A percentile compares a stretch with the other conserved stretches of the same genome.
Conservation (phyloP, 1,140 invertebrate genomes). For the Camponotus vicinus region DNA sequence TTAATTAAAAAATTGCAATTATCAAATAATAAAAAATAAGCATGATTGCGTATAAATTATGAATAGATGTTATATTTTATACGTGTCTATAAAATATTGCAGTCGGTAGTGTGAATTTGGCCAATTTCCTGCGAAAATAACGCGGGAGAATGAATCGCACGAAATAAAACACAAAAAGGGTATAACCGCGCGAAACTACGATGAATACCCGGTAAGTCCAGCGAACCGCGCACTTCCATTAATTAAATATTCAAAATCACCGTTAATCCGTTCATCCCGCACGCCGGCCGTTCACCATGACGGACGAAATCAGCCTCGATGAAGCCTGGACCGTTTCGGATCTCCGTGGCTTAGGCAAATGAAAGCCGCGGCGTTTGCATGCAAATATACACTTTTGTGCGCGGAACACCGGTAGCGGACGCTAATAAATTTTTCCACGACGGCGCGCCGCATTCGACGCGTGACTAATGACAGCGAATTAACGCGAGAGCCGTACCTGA, state of each 20-base stretch:
- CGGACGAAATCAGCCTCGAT: constrained; percentile 75
- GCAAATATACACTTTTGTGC: constrained; percentile 79
- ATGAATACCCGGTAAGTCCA: constrained; percentile 40
- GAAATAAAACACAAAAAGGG: constrained; percentile 45
- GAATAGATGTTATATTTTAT: constrained; percentile 1
- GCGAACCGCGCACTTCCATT: constrained; percentile 67
- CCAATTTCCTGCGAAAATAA: constrained; percentile 26
- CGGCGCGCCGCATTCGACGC: constrained; percentile 66
- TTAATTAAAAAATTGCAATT: constrained; percentile 1
- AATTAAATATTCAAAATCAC: constrained; percentile 81
- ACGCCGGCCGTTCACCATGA: constrained; percentile 36
- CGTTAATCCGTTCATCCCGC: constrained; percentile 73
- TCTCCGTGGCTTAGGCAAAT: constrained; percentile 77
- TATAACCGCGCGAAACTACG: constrained; percentile 36
- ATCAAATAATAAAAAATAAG: neutral
- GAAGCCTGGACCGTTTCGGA: constrained; percentile 72
- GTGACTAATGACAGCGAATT: constrained; percentile 79
- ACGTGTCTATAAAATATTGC: neutral
- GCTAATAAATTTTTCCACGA: constrained; percentile 82
- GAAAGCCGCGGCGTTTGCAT: constrained; percentile 74
- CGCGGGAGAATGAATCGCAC: neutral
- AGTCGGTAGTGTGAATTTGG: neutral
- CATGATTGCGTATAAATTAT: neutral
- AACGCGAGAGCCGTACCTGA: constrained; percentile 66
- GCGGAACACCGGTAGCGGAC: constrained; percentile 63